A percentile compares a stretch with the other conserved stretches of the same genome.
phyloP scores from a whole-genome alignment of 2,797 vertebrate genomes.

The Florisuga fusca region DNA sequence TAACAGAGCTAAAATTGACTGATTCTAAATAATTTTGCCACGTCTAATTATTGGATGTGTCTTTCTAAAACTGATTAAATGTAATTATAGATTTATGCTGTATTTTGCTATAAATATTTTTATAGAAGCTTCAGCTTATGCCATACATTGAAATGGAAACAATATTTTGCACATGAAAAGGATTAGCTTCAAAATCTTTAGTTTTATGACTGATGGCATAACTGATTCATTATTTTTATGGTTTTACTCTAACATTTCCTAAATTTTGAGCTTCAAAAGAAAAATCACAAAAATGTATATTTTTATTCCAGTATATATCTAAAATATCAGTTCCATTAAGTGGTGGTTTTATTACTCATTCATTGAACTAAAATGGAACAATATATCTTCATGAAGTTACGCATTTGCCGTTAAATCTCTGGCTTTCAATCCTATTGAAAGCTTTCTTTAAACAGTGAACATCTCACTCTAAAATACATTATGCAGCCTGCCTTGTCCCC shows the following conservation, averaged over 20 bases:
- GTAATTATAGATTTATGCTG: conserved; percentile 44
- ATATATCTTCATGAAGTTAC: neutral
- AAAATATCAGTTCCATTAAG: neutral
- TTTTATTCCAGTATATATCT: conserved; percentile 41
- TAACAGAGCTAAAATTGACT: conserved; percentile 15
- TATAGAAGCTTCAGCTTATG: conserved; percentile 54
- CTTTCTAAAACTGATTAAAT: conserved; percentile 57
- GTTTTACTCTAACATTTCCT: conserved; percentile 44
- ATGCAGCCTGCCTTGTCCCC: neutral
- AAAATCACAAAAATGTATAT: neutral
- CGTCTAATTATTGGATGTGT: conserved; percentile 14
- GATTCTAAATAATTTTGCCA: conserved; percentile 39
- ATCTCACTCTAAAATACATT: neutral
- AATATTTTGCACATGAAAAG: conserved; percentile 47
- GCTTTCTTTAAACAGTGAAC: conserved; percentile 28
- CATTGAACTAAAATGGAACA: neutral
- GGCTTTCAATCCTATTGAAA: conserved; percentile 6
- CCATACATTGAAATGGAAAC: conserved; percentile 34
- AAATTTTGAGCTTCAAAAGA: conserved; percentile 25
- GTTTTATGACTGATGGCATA: conserved; percentile 44
- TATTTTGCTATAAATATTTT: conserved; percentile 72
- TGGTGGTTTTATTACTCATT: conserved; percentile 17
- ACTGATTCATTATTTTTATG: conserved; percentile 12
- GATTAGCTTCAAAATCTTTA: conserved; percentile 44
- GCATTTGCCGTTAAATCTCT: neutral